Base-by-base conservation (phyloP, 2,888 invertebrate species). In the Bombylius major region DNA sequence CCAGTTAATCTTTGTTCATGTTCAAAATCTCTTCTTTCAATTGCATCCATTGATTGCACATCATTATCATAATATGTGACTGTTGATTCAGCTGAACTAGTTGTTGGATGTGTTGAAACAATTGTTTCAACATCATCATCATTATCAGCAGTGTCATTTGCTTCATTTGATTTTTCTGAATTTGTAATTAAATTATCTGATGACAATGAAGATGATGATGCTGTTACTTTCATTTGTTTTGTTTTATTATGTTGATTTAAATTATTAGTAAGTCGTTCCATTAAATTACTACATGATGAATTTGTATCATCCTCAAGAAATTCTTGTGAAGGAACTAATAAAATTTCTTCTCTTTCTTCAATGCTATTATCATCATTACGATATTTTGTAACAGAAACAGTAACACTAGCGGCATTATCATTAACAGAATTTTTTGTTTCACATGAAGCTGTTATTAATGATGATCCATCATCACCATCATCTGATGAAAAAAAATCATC, bases 11-110 rank as follows among this genome's bases (percentile, higher is more conserved):
- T 67, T 60, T 75, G 71, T 52, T 74, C 75, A 34, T 65, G 67
- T 56, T 74, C 75, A 60, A 70, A 74, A 59, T 74, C 73, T 9
- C 67, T 65, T n/a, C 74, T 67, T 61, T 74, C 74, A 54, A 73
- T 69, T 57, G 70, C 67, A 64, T 73, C 74, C 69, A 75, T 73
- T 12, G 71, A 71, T 64, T 72, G 69, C 54, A 73, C 72, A 57
- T 73, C 70, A 42, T 69, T 68, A 50, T 61, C 59, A 53, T 47
- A 59, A 9, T 52, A 56, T 55, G 54, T 54, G 44, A 56, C 56
- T 47, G 54, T 47, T 32, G 54, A 51, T 57, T 51, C 50, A 7
- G 5, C 8, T 50, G 47, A 55, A 51, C 49, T 57, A 32, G 32
- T 51, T 56, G 36, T 46, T 51, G 47, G 31, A 50, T 53, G 55